Conservation (phyloP, 2,888 invertebrate genomes). For the Phalera bucephala region DNA sequence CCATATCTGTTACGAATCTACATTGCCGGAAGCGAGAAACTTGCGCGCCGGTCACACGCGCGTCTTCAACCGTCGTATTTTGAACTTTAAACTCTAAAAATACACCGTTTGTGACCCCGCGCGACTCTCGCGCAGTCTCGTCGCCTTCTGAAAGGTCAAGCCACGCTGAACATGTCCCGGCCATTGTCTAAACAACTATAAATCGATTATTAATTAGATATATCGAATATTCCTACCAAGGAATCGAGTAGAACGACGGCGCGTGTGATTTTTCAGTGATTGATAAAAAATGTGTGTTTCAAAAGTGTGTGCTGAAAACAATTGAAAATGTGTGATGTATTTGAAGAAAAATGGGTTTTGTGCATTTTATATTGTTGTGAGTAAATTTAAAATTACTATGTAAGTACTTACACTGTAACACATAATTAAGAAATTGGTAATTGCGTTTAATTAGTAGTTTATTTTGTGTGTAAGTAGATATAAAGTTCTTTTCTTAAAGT, state of each 20-base stretch:
- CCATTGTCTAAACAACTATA: constrained; percentile 48
- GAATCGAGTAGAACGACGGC: neutral
- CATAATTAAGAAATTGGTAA: no score
- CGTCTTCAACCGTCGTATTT: constrained; percentile 71
- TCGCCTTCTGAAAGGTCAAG: constrained; percentile 78
- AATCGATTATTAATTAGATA: constrained; percentile 18
- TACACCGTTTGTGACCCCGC: constrained; percentile 78
- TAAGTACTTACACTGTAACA: no score
- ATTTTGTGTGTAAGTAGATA: no score
- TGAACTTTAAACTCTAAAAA: constrained; percentile 85
- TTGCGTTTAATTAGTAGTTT: no score
- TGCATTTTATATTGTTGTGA: no score
- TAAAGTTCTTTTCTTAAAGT: no score
- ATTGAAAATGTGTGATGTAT: no score
- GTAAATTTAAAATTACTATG: no score
- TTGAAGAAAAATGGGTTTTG: no score
- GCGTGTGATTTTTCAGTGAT: neutral
- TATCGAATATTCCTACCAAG: neutral
- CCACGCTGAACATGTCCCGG: constrained; percentile 63
- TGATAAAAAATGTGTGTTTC: neutral
- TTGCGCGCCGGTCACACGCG: constrained; percentile 31
- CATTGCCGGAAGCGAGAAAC: constrained; percentile 38
- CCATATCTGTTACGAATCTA: constrained; percentile 13
- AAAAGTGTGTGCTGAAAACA: neutral
- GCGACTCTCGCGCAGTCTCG: constrained; percentile 74